Conservation (phyloP, 2,888 invertebrate genomes). For the Drosophila nr. perissopoda region DNA sequence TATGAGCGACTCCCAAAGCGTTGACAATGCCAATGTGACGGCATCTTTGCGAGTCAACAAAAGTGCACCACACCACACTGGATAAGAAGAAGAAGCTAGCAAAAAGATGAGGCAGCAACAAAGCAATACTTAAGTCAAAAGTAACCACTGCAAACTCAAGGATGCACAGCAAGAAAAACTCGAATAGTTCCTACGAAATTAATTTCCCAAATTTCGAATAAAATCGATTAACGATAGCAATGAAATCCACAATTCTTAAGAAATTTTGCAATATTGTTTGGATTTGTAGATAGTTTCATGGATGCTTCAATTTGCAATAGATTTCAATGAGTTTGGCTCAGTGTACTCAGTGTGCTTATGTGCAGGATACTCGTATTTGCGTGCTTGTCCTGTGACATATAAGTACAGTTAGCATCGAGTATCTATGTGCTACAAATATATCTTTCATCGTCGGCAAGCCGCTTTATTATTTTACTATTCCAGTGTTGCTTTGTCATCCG, state of each 20-base stretch:
- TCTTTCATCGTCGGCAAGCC: conserved; percentile 54
- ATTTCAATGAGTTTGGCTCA: not conserved
- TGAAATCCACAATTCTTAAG: not conserved
- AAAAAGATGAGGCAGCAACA: conserved; percentile 1
- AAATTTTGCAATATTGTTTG: not conserved
- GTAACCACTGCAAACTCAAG: not conserved
- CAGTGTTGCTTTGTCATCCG: conserved; percentile 37
- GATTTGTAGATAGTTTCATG: not conserved
- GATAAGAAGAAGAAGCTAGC: not conserved
- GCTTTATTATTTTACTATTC: conserved; percentile 61
- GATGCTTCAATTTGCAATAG: not conserved
- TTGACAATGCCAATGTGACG: conserved; percentile 64
- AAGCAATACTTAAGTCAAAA: conserved; percentile 14
- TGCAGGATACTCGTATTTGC: not conserved
- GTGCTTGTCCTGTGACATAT: not conserved
- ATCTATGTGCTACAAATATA: conserved; percentile 59
- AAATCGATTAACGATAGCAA: not conserved
- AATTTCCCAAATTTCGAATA: fast-evolving
- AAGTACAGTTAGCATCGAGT: conserved; percentile 16
- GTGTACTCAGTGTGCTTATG: not conserved
- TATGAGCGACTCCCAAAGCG: conserved; percentile 67
- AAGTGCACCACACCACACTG: not conserved
- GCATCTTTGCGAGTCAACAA: conserved; percentile 62
- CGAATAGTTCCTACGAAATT: not conserved
- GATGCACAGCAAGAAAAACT: conserved; percentile 9